Percentiles rank a stretch among this genome's conserved stretches.
phyloP scores from a whole-genome alignment of 2,797 vertebrate genomes.

The Valencia hispanica region DNA sequence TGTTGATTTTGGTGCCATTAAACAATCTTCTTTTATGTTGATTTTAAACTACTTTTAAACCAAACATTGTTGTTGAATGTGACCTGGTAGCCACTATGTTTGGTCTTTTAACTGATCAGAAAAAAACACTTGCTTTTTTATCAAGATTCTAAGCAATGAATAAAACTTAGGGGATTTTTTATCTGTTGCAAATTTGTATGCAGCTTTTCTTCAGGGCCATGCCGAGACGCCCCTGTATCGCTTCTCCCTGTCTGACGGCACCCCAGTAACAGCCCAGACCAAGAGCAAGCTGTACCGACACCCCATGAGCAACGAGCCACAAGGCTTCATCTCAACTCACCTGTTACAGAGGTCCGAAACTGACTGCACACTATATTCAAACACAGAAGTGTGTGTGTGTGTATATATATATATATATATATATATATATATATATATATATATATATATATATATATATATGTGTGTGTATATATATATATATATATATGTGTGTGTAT shows the following conservation, averaged over 20 bases:
- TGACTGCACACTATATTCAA: constrained; percentile 15
- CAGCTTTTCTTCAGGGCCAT: constrained; percentile 92
- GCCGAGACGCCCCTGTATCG: constrained; percentile 94
- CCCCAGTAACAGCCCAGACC: constrained; percentile 93
- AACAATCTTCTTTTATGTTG: not conserved
- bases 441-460: no score
- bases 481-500: no score
- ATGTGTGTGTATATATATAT: no score
- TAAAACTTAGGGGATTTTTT: not conserved
- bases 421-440: no score
- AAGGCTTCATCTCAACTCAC: constrained; percentile 95
- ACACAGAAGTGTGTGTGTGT: no score
- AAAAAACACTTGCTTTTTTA: not conserved
- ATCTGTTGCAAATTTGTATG: not conserved
- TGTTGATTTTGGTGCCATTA: not conserved
- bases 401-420: no score
- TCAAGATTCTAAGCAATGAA: not conserved
- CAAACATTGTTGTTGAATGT: not conserved
- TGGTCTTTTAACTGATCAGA: not conserved
- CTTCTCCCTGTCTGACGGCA: constrained; percentile 95
- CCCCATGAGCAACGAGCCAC: constrained; percentile 90
- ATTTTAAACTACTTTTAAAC: not conserved
- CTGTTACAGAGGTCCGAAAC: constrained; percentile 91
- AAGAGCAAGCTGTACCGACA: constrained; percentile 94
- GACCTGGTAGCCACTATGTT: not conserved